Evolutionary conservation across 2,113 vertebrate species (phyloP), one percentile per base, ranked within the genome.

Genomic region (Mellivora capensis): DNA sequence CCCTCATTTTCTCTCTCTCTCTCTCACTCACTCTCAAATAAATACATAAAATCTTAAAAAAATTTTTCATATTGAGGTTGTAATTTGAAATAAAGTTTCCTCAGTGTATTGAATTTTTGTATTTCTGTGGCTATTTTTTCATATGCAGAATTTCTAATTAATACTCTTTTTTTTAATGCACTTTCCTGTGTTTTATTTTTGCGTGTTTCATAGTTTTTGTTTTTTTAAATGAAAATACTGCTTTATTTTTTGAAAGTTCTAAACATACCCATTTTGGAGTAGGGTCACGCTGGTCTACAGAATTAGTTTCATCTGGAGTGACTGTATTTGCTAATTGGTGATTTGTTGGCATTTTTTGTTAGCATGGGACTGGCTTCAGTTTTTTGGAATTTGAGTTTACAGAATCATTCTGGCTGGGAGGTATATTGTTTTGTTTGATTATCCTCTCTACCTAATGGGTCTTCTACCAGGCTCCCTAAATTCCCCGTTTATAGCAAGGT

Each of bases 11-110:
- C 10, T 64, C n/a, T 57, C 54, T 57, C 62, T 67, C 34, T n/a
- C 7, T 67, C 64, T 69, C 34, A n/a, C 64, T 69, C 17, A 37
- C 34, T 69, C 34, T 69, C 67, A 69, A 69, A 69, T 69, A 69
- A 67, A 34, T 67, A 27, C 31, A 64, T 64, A 69, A 69, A 69
- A 69, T 69, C 17, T 69, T 69, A 17, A 34, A 69, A 69, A 69
- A 69, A n/a, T 47, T 85, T 62, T 67, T 59, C 4, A 12, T 44
- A 89, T 80, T 89, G 74, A 84, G 18, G 10, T 93, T 80, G 21
- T 64, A 95, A 80, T 90, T 80, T 93, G 71, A 10, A 95, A 29
- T 95, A 52, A 94, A 62, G 7, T n/a, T 84, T 84, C 77, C 25
- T 72, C 15, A 25, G 23, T 62, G 34, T 88, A 20, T 71, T 62